Percentiles rank a stretch among this genome's conserved stretches.
Conservation (phyloP, 2,888 invertebrate genomes). For the Celastrina argiolus region DNA sequence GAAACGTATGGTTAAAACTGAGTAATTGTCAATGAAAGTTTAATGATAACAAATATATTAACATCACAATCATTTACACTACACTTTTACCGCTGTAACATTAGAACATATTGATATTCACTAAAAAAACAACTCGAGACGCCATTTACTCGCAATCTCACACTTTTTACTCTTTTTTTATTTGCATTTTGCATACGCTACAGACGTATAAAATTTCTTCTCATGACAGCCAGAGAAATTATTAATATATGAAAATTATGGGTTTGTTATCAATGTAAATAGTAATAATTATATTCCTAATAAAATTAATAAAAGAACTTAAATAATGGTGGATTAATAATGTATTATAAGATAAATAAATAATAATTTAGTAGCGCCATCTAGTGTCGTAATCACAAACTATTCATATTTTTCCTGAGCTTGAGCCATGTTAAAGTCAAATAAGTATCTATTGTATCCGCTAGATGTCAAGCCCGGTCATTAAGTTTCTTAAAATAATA, state of each 20-base stretch:
- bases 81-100: slow-evolving; percentile 45
- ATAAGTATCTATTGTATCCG: no score
- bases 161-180: slow-evolving; percentile 55
- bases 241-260: neutral
- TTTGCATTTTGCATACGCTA: slow-evolving; percentile 38
- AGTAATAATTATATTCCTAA: no score
- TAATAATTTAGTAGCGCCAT: neutral
- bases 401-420: no score
- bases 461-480: no score
- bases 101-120: slow-evolving; percentile 63
- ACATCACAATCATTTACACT: slow-evolving; percentile 45
- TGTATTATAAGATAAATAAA: neutral
- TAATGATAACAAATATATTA: slow-evolving; percentile 43
- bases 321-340: neutral
- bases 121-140: slow-evolving; percentile 75
- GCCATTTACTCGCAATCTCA: slow-evolving; percentile 69
- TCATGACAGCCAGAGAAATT: neutral
- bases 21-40: slow-evolving; percentile 57
- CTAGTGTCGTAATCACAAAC: neutral
- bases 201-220: neutral
- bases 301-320: neutral
- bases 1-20: slow-evolving; percentile 43
- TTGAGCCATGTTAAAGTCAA: no score
- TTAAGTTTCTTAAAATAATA: no score
- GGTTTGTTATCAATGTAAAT: no score